Evolutionary conservation across 2,113 vertebrate genomes (phyloP).

Genomic region (Pluvianellus socialis): DNA sequence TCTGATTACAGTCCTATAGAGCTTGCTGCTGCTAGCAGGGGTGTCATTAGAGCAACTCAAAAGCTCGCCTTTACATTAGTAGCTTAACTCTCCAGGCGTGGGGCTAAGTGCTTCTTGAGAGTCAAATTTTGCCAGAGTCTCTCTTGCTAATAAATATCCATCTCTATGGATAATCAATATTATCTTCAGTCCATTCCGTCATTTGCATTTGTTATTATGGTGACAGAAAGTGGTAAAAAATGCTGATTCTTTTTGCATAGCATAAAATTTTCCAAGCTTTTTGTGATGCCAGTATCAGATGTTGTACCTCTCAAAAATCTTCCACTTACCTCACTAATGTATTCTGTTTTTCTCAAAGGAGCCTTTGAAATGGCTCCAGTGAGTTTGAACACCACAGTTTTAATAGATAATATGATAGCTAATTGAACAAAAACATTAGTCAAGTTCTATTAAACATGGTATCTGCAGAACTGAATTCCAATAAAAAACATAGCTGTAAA

Average conservation of each 20-base stretch:
- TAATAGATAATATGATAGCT: background rate
- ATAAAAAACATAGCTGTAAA: background rate
- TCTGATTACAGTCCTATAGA: background rate
- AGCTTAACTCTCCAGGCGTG: background rate
- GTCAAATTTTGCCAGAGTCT: background rate
- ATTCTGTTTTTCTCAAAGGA: constrained; percentile 18
- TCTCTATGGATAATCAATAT: background rate
- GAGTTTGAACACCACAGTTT: constrained; percentile 14
- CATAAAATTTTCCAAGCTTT: background rate
- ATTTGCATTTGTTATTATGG: background rate
- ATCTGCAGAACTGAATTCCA: background rate
- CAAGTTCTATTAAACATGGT: background rate
- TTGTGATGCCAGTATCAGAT: background rate
- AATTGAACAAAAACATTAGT: constrained; percentile 35
- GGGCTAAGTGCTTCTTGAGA: background rate
- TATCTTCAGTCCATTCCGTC: background rate
- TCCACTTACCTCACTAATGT: background rate
- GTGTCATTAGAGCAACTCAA: background rate
- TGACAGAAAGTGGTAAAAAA: background rate
- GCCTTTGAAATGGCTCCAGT: background rate
- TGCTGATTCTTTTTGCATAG: background rate
- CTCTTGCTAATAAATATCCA: background rate
- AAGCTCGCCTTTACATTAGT: background rate
- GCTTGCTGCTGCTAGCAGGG: background rate
- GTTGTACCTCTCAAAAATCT: background rate